Percentiles rank a stretch among this genome's conserved stretches.
These are phyloP conservation scores for Fundulus diaphanus DNA, from an alignment of 2,797 vertebrate genomes.

Conservation along the genomic window DNA sequence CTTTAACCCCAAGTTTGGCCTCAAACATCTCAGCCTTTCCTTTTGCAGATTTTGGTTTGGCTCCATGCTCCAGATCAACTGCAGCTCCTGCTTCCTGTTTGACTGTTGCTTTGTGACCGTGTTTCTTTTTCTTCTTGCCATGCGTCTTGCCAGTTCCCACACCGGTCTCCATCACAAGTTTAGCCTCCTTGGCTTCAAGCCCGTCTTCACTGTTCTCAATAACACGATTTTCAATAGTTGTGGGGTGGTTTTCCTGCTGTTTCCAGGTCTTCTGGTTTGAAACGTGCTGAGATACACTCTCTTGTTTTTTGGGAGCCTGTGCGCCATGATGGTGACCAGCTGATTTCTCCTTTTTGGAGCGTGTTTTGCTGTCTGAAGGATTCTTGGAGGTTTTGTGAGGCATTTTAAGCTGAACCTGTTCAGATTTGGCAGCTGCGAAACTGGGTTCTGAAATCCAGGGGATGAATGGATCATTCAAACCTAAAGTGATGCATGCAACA, in stretches of 20 bases:
- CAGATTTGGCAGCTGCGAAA: background rate
- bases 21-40: conserved; percentile 68
- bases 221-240: conserved; percentile 19
- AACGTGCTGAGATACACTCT: conserved; percentile 50
- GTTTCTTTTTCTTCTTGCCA: conserved; percentile 84
- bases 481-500: conserved; percentile 72
- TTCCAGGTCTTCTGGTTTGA: conserved; percentile 49
- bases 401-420: conserved; percentile 57
- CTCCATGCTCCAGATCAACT: conserved; percentile 56
- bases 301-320: conserved; percentile 65
- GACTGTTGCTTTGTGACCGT: conserved; percentile 39
- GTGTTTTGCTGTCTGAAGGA: conserved; percentile 61
- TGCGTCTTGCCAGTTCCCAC: conserved; percentile 62
- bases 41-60: conserved; percentile 58
- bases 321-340: conserved; percentile 45
- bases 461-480: conserved; percentile 65
- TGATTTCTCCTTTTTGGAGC: conserved; percentile 73
- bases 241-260: conserved; percentile 57
- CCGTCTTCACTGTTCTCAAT: conserved; percentile 24
- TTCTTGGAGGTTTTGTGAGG: conserved; percentile 76
- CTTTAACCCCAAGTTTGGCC: conserved; percentile 51
- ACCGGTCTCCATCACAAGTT: conserved; percentile 43
- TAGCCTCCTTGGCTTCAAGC: conserved; percentile 45
- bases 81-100: conserved; percentile 57
- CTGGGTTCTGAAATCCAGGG: conserved; percentile 34